Evolutionary conservation across 2,113 vertebrate species (phyloP), one percentile per base, ranked within the genome.

Genomic region (Psilopsiagon aurifrons): DNA sequence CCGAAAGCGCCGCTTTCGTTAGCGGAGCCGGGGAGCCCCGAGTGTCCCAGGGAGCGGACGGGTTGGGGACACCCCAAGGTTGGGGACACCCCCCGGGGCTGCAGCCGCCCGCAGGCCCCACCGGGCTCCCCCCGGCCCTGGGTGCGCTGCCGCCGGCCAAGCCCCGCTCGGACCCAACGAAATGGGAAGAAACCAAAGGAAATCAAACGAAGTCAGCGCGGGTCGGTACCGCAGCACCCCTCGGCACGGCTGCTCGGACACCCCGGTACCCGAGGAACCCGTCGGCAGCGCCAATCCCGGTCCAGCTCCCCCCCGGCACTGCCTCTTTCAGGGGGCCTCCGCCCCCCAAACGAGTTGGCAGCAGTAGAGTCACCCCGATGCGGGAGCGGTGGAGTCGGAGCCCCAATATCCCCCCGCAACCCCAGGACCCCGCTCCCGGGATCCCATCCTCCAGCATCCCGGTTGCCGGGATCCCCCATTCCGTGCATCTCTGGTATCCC

Each of bases 151-250:
- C 23, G 17, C 4, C 7, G 35, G 57, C 52, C 73, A 35, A 18
- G 39, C 41, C 43, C 86, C 19, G 7, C 22, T 23, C 9, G 1
- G 17, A 8, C 10, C 0, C 8, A 90, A 79, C 27, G 70, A 62
- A 80, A 79, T 54, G 5, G 10, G 55, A 41, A 4, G 52, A 89
- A 75, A 80, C 64, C 15, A 11, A 81, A 62, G 2, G 31, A 23
- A 67, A 88, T 51, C 1, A 2, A 88, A 85, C 46, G 91, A 93
- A 94, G 75, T 83, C 11, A 0, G 25, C 3, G 25, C 10, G 8
- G 4, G 0, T 2, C 25, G 2, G 33, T 7, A 3, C 2, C 5
- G 35, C 44, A 39, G 8, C 20, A 0, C 7, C 75, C 24, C 17
- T 2, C 4, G 37, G 2, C 7, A 37, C 5, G 25, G 46, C 51